Evolutionary conservation across 1,140 invertebrate species (phyloP), one percentile per base, ranked within the genome.

Genomic region (Drosophila triauraria): DNA sequence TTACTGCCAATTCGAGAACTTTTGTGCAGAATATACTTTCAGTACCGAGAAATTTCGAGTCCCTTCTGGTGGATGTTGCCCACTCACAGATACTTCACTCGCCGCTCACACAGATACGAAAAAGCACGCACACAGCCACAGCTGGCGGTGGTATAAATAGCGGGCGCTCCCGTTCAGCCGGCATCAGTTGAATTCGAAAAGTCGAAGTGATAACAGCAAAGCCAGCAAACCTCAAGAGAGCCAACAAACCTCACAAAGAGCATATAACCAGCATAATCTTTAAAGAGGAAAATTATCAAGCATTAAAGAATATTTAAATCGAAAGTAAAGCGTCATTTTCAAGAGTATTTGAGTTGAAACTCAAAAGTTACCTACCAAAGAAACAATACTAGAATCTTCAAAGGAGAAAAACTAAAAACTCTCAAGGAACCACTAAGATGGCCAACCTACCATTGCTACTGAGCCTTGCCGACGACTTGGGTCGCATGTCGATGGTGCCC

Each of bases 401-500:
- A 25, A 10, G 46, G n/a, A 4, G 6, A 59, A 20, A 25, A 4
- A 17, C 25, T 15, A 10, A 40, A 35, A 30, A 13, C 35, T 13
- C 13, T 35, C 35, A 25, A 35, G 40, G n/a, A 23, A 32, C 30
- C 38, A 43, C 23, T 12, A 59, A 77, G 4, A 92, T 92, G 91
- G 68, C 91, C 51, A 79, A 62, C 40, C 67, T 92, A 60, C 91
- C 91, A 75, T 23, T 92, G 13, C 44, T 92, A 6, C 47, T 92
- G 48, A 92, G 75, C 65, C 72, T 92, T 10, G 87, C 91, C 50
- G 86, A 92, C 32, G 91, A 92, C 25, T 54, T 92, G 35, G 79
- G 82, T 27, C 82, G 91, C 23, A 54, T 92, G 23, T 84, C 87
- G 0, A 51, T 90, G 74, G 63, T 80, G 48, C 91, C 91, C 20